phyloP scores from a whole-genome alignment of 1,140 invertebrate species.

The Carposina sasakii region DNA sequence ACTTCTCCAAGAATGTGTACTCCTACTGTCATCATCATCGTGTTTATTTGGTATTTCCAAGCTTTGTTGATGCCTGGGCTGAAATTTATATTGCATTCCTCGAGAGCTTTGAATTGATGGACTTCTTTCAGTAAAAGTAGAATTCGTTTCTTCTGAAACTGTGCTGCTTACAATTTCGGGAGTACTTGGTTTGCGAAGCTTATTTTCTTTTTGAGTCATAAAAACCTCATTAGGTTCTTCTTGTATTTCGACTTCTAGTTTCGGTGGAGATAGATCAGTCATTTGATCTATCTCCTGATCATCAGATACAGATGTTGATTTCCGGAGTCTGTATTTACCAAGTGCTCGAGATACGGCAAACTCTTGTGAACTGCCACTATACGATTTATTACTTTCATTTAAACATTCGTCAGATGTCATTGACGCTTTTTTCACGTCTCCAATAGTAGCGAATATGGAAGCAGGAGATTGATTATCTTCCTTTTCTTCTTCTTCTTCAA shows the following conservation, averaged over 20 bases:
- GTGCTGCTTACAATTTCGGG: conserved; percentile 61
- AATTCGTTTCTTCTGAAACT: conserved; percentile 60
- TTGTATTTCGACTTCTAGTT: conserved; percentile 62
- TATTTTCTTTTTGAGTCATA: conserved; percentile 43
- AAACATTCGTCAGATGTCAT: conserved; percentile 72
- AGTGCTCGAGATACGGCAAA: conserved; percentile 88
- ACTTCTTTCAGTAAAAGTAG: conserved; percentile 74
- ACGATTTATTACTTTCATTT: conserved; percentile 74
- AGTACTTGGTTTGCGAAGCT: conserved; percentile 45
- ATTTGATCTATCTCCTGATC: no score
- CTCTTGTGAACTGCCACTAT: conserved; percentile 75
- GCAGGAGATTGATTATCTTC: conserved; percentile 76
- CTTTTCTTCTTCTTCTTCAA: conserved; percentile 77
- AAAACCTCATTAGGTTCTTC: conserved; percentile 45
- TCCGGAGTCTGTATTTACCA: conserved; percentile 85
- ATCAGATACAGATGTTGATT: conserved; percentile 79
- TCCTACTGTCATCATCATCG: conserved; percentile 88
- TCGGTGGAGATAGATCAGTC: conserved; percentile 61
- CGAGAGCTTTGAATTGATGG: conserved; percentile 76
- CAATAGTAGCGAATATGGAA: conserved; percentile 81
- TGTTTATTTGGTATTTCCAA: conserved; percentile 85
- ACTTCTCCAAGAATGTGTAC: conserved; percentile 89
- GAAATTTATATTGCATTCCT: conserved; percentile 73
- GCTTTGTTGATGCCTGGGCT: conserved; percentile 82
- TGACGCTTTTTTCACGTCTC: conserved; percentile 78